Evolutionary conservation across 2,797 vertebrate genomes (phyloP).

Genomic region (Chaetodon trifasciatus): DNA sequence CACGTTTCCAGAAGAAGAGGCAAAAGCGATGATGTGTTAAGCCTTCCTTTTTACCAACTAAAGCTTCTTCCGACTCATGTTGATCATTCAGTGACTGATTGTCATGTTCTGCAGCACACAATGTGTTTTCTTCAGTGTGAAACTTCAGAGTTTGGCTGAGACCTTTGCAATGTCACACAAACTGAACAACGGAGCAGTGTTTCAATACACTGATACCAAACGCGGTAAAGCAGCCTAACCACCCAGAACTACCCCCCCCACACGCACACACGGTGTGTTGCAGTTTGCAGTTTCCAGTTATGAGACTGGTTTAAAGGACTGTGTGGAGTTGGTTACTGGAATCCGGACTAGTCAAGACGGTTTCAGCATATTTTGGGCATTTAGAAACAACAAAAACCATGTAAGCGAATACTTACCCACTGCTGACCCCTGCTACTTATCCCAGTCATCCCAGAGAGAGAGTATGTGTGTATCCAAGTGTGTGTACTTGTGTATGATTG

Average conservation of each 20-base stretch:
- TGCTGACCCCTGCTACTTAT: slow-evolving; percentile 72
- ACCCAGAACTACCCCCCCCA: background rate
- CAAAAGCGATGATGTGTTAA: background rate
- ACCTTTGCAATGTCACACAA: slow-evolving; percentile 12
- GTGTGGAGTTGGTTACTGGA: slow-evolving; percentile 5
- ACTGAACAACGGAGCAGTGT: slow-evolving; percentile 1
- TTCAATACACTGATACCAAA: slow-evolving; percentile 29
- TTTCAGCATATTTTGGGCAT: slow-evolving; percentile 44
- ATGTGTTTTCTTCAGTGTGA: slow-evolving; percentile 16
- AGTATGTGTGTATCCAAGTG: background rate
- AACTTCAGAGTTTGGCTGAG: slow-evolving; percentile 28
- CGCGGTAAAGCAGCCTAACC: background rate
- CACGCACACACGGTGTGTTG: slow-evolving; percentile 7
- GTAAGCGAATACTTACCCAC: slow-evolving; percentile 82
- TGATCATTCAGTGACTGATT: slow-evolving; percentile 9
- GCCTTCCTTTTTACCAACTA: background rate
- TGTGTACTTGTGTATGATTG: slow-evolving; percentile 46
- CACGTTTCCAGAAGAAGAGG: slow-evolving; percentile 20
- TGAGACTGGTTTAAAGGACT: slow-evolving; percentile 25
- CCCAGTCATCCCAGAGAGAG: slow-evolving; percentile 52
- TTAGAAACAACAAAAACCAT: slow-evolving; percentile 43
- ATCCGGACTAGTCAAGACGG: slow-evolving; percentile 7
- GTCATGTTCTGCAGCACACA: slow-evolving; percentile 11
- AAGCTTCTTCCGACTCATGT: background rate
- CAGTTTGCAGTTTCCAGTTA: slow-evolving; percentile 25